These are phyloP conservation scores for Neoarius graeffei DNA, from an alignment of 2,113 vertebrate genomes.

Conservation along the genomic window DNA sequence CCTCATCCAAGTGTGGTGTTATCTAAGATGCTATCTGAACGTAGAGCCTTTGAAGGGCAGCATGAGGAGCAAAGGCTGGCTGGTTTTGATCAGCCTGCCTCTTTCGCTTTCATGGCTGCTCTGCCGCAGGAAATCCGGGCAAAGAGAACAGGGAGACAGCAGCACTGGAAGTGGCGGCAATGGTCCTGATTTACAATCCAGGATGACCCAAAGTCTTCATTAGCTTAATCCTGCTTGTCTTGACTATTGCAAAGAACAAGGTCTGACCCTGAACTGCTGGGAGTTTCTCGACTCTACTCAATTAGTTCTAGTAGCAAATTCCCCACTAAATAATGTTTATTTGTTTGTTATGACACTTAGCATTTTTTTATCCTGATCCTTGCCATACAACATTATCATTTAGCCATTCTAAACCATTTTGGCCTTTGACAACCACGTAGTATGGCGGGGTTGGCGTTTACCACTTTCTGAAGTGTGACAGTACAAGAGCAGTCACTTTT, in stretches of 20 bases:
- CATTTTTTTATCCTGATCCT: background rate
- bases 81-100: slow-evolving; percentile 48
- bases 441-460: background rate
- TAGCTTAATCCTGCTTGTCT: slow-evolving; percentile 41
- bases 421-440: background rate
- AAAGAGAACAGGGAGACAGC: background rate
- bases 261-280: slow-evolving; percentile 20
- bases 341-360: background rate
- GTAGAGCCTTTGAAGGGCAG: slow-evolving; percentile 42
- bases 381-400: slow-evolving; percentile 66
- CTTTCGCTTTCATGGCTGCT: slow-evolving; percentile 11
- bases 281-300: slow-evolving; percentile 31
- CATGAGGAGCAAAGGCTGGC: slow-evolving; percentile 27
- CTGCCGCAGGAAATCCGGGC: slow-evolving; percentile 9
- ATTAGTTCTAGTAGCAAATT: slow-evolving; percentile 11
- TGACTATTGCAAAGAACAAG: slow-evolving; percentile 15
- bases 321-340: background rate
- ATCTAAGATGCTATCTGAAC: slow-evolving; percentile 48
- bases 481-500: slow-evolving; percentile 40
- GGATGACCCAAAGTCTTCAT: slow-evolving; percentile 44
- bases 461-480: background rate
- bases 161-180: background rate
- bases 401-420: slow-evolving; percentile 59
- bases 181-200: slow-evolving; percentile 33
- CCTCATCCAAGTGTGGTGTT: slow-evolving; percentile 29